Conservation (phyloP, 1,140 invertebrate species). For the Hermetia illucens region DNA sequence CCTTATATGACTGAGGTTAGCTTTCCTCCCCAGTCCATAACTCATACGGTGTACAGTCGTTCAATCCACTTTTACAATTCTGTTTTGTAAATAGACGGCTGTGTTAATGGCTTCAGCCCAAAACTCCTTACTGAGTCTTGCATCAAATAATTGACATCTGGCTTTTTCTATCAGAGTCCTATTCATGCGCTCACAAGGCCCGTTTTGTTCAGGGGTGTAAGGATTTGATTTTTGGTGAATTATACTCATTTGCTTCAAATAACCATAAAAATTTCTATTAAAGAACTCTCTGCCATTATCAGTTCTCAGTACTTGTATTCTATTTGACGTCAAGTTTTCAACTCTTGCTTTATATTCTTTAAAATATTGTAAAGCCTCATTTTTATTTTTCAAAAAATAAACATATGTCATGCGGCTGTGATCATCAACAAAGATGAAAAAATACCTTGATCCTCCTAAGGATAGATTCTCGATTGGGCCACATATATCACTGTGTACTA, state of each 20-base stretch:
- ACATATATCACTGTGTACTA: too few relatives aligned
- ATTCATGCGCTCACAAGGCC: constrained; percentile 16
- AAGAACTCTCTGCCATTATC: constrained; percentile 21
- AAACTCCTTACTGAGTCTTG: constrained; percentile 21
- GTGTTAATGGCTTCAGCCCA: constrained; percentile 34
- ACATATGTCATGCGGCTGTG: too few relatives aligned
- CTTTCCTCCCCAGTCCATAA: constrained; percentile 12
- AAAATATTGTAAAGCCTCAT: too few relatives aligned
- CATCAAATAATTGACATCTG: constrained; percentile 13
- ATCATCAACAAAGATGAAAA: too few relatives aligned
- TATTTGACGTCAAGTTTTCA: too few relatives aligned
- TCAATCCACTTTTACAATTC: constrained; percentile 16
- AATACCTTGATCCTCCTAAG: too few relatives aligned
- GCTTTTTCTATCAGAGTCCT: constrained; percentile 18
- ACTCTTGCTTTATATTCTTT: too few relatives aligned
- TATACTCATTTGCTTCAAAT: constrained; percentile 6
- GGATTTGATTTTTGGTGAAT: constrained; percentile 12
- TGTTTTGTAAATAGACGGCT: constrained; percentile 7
- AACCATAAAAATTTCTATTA: constrained; percentile 8
- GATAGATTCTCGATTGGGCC: too few relatives aligned
- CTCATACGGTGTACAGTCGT: constrained; percentile 14
- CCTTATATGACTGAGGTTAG: not conserved
- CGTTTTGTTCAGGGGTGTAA: constrained; percentile 24
- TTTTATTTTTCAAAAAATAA: too few relatives aligned
- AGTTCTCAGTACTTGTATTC: constrained; percentile 14